Conservation (phyloP, 2,888 invertebrate species). For the Metallyticus violacea region DNA sequence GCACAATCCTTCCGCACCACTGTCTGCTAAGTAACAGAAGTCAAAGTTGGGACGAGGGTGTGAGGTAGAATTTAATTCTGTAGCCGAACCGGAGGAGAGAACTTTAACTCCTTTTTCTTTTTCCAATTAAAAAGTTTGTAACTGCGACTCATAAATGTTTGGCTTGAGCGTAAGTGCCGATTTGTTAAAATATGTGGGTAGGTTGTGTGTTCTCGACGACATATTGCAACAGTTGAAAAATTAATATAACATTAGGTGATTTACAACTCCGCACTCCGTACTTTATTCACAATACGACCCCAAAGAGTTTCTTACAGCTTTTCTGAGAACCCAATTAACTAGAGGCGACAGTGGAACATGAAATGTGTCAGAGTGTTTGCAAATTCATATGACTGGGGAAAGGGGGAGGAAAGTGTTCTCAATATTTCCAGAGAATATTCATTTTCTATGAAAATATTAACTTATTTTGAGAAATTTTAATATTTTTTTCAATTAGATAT, state of each 20-base stretch:
- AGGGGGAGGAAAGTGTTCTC: too few relatives aligned
- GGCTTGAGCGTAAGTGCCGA: not conserved
- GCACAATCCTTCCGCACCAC: not conserved
- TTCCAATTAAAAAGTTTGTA: conserved; percentile 24
- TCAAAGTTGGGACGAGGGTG: not conserved
- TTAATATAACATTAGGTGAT: not conserved
- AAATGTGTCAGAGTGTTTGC: too few relatives aligned
- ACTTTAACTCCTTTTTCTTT: not conserved
- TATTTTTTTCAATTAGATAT: too few relatives aligned
- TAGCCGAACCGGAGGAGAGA: not conserved
- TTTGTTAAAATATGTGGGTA: too few relatives aligned
- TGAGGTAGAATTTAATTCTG: not conserved
- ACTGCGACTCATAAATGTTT: not conserved
- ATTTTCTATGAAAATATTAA: too few relatives aligned
- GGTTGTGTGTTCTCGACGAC: not conserved
- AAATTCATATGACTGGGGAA: too few relatives aligned
- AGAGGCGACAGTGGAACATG: too few relatives aligned
- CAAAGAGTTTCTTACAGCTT: not conserved
- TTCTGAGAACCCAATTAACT: too few relatives aligned
- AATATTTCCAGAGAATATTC: too few relatives aligned
- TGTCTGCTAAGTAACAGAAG: not conserved
- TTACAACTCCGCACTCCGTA: not conserved
- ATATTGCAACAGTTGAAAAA: not conserved
- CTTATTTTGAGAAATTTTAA: too few relatives aligned
- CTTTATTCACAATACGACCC: not conserved